phyloP scores from a whole-genome alignment of 2,113 vertebrate species.

The Cinclus cinclus region DNA sequence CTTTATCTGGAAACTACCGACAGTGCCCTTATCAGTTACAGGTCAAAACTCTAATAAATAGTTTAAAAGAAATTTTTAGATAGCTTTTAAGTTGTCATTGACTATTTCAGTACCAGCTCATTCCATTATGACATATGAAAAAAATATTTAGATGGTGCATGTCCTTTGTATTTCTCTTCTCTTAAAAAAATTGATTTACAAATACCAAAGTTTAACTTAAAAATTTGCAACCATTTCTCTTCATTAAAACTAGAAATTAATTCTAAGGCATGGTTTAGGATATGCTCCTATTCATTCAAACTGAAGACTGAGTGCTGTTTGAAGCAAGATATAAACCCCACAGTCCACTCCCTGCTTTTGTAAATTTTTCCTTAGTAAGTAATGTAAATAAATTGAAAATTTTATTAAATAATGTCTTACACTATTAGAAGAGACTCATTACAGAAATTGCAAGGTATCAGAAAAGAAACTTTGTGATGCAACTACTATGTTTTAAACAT shows the following conservation, averaged over 20 bases:
- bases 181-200: neutral
- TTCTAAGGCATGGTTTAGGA: neutral
- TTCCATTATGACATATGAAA: neutral
- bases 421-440: neutral
- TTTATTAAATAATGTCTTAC: neutral
- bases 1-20: neutral
- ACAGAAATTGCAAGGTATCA: neutral
- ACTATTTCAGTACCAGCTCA: neutral
- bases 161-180: neutral
- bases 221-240: neutral
- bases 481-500: neutral
- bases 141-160: neutral
- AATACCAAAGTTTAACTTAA: neutral
- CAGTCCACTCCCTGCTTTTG: neutral
- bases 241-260: neutral
- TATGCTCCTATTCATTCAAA: neutral
- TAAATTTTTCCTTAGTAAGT: neutral
- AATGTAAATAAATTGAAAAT: neutral
- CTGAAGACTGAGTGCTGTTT: neutral
- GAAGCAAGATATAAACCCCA: neutral
- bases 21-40: neutral
- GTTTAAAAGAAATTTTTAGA: neutral
- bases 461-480: neutral
- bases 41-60: neutral
- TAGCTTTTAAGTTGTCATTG: neutral